Evolutionary conservation across 2,113 vertebrate genomes (phyloP).

Genomic region (Eptesicus fuscus): DNA sequence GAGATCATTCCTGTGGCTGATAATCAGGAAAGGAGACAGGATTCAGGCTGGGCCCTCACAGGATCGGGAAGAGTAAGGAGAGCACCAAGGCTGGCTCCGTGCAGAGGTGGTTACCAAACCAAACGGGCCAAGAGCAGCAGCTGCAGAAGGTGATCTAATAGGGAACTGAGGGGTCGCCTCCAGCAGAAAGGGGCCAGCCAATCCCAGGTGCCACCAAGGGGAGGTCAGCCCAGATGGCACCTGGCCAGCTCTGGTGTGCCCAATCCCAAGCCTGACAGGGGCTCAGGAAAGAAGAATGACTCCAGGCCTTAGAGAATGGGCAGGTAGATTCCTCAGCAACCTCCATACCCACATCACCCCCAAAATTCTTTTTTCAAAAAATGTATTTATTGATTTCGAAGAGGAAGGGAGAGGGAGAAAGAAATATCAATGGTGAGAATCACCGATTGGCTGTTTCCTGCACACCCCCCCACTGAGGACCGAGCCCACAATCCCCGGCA

Average conservation of each 20-base stretch:
- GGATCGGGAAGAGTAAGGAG: neutral
- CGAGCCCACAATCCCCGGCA: too few species aligned
- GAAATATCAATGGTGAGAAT: too few species aligned
- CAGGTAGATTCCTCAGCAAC: neutral
- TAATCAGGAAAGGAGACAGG: neutral
- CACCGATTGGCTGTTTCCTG: too few species aligned
- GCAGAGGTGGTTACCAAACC: neutral
- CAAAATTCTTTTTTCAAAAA: too few species aligned
- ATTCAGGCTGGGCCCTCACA: neutral
- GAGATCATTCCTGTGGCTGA: neutral
- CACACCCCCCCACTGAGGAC: too few species aligned
- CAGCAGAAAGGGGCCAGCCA: neutral
- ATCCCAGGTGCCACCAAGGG: neutral
- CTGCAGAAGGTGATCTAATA: neutral
- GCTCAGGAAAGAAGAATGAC: neutral
- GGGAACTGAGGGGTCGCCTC: neutral
- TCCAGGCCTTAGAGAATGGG: neutral
- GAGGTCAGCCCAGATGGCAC: neutral
- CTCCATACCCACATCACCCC: fast-evolving
- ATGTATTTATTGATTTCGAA: too few species aligned
- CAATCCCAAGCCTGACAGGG: neutral
- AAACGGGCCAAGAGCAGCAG: neutral
- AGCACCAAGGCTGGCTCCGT: neutral
- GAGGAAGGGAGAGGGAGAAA: too few species aligned
- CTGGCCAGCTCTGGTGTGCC: neutral